Conservation (phyloP, 2,113 vertebrate species). For the Camelus bactrianus region DNA sequence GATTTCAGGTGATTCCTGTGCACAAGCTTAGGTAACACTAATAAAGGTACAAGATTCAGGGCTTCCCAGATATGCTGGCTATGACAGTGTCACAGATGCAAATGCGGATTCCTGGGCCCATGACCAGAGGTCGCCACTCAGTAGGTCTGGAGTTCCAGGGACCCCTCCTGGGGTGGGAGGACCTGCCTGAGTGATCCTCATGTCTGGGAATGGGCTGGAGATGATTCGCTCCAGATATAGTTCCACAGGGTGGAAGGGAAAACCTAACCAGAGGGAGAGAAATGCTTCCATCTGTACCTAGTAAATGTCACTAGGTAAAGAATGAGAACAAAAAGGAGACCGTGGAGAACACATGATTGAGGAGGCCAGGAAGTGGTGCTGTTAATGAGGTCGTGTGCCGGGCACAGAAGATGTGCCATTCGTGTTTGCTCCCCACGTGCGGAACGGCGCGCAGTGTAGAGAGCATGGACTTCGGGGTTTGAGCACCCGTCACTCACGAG, state of each 20-base stretch:
- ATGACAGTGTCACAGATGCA: no score
- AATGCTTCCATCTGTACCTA: background rate
- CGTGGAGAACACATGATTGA: rapidly evolving
- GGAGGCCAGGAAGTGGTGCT: background rate
- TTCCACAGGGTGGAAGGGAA: background rate
- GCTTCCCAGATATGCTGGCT: rapidly evolving
- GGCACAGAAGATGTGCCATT: rapidly evolving
- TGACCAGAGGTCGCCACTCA: background rate
- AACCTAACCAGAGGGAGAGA: background rate
- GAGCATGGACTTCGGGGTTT: rapidly evolving
- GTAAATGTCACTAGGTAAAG: background rate
- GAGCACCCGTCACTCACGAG: rapidly evolving
- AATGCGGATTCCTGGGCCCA: background rate
- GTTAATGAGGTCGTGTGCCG: rapidly evolving
- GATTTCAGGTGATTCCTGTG: background rate
- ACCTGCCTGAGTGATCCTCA: no score
- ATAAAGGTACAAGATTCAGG: no score
- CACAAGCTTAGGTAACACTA: background rate
- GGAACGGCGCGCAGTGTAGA: rapidly evolving
- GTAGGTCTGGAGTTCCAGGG: background rate
- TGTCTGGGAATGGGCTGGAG: background rate
- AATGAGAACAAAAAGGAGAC: background rate
- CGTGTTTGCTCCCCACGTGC: rapidly evolving
- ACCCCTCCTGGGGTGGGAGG: background rate
- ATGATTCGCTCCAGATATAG: background rate